A percentile compares a stretch with the other conserved stretches of the same genome.
Evolutionary conservation across 2,888 invertebrate species (phyloP).

Genomic region (Drosophila picticornis): DNA sequence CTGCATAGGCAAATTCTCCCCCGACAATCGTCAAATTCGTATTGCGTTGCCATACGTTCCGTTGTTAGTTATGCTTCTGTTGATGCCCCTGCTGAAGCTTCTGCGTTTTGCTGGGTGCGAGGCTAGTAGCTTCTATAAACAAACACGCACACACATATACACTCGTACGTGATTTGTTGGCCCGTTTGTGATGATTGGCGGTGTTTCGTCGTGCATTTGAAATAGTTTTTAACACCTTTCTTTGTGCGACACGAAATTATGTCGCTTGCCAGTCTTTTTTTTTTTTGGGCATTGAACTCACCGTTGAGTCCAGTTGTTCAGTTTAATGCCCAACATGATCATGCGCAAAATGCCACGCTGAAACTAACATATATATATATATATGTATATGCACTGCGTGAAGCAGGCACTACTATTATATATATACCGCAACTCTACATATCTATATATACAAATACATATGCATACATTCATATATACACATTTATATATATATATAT

Average conservation of each 20-base stretch:
- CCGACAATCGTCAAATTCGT: background rate
- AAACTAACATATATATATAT: background rate
- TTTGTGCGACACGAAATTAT: slow-evolving; percentile 54
- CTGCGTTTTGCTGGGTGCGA: background rate
- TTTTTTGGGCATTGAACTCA: slow-evolving; percentile 65
- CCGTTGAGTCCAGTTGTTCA: slow-evolving; percentile 5
- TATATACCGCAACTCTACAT: no score
- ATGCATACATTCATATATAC: no score
- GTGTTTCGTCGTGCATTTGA: slow-evolving; percentile 58
- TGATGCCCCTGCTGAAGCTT: background rate
- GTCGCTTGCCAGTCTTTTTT: slow-evolving; percentile 46
- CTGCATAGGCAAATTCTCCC: background rate
- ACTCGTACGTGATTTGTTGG: slow-evolving; percentile 39
- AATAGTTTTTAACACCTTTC: slow-evolving; percentile 67
- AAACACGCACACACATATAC: background rate
- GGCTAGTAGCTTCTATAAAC: background rate
- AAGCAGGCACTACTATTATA: no score
- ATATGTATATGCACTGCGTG: no score
- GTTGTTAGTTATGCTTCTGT: background rate
- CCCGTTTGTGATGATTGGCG: slow-evolving; percentile 17
- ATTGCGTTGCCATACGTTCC: background rate
- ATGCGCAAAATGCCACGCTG: slow-evolving; percentile 36
- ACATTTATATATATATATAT: background rate
- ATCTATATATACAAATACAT: no score
- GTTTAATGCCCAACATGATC: slow-evolving; percentile 57